Evolutionary conservation across 2,888 invertebrate genomes (phyloP).

Genomic region (Lasius platythorax): DNA sequence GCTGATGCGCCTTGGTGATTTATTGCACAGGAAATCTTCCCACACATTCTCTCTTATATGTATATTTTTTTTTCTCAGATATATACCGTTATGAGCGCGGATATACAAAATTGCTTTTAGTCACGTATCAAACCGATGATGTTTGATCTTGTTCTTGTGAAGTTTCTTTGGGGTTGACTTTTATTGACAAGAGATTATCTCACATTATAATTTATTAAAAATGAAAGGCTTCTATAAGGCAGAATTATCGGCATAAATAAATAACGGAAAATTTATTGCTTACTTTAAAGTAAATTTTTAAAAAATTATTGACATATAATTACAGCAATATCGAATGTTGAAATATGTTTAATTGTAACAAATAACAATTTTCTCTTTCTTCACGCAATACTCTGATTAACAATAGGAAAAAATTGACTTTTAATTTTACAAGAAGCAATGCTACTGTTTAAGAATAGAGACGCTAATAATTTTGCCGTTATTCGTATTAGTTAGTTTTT

Average conservation of each 20-base stretch:
- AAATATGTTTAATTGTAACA: too few species aligned
- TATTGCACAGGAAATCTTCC: background rate
- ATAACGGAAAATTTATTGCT: background rate
- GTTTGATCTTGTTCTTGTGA: background rate
- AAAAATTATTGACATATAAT: too few species aligned
- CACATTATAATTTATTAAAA: background rate
- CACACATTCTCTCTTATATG: background rate
- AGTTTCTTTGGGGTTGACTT: background rate
- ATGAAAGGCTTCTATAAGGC: background rate
- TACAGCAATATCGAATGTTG: too few species aligned
- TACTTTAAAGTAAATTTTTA: background rate
- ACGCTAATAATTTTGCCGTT: background rate
- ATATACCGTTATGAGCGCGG: background rate
- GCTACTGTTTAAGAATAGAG: too few species aligned
- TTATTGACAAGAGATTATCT: background rate
- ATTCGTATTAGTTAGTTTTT: background rate
- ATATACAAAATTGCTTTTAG: background rate
- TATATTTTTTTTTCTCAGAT: background rate
- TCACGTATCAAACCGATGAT: background rate
- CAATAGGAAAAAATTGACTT: too few species aligned
- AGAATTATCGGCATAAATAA: background rate
- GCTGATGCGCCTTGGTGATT: background rate
- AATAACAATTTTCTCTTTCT: too few species aligned
- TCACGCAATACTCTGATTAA: too few species aligned
- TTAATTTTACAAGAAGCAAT: too few species aligned